phyloP scores from a whole-genome alignment of 2,797 vertebrate species.

The Macroramphosus scolopax region DNA sequence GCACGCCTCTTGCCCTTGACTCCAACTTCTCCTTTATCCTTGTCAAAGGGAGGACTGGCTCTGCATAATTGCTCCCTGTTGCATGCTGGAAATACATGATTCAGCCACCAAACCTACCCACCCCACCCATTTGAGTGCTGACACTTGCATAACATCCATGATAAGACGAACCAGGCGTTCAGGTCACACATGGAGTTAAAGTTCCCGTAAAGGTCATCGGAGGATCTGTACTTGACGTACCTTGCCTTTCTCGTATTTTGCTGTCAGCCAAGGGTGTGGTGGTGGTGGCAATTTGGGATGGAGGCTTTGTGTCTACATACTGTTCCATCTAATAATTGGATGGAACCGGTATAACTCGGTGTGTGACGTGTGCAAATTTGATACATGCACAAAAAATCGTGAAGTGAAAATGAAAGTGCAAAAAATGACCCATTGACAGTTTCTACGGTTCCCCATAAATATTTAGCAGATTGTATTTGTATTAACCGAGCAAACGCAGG shows the following conservation, averaged over 20 bases:
- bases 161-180: slow-evolving; percentile 42
- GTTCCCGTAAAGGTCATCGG: slow-evolving; percentile 31
- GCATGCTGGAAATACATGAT: slow-evolving; percentile 31
- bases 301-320: slow-evolving; percentile 11
- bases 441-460: slow-evolving; percentile 3
- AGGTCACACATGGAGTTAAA: slow-evolving; percentile 30
- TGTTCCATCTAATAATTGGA: too few relatives aligned
- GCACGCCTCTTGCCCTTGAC: slow-evolving; percentile 64
- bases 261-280: slow-evolving; percentile 6
- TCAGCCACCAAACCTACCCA: slow-evolving; percentile 2
- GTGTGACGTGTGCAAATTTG: too few relatives aligned
- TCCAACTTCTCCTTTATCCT: slow-evolving; percentile 51
- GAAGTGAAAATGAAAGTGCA: neutral
- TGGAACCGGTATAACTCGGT: too few relatives aligned
- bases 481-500: slow-evolving; percentile 39
- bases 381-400: too few relatives aligned
- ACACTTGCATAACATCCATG: slow-evolving; percentile 44
- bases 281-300: slow-evolving; percentile 7
- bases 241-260: slow-evolving; percentile 21
- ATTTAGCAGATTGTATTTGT: slow-evolving; percentile 30
- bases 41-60: slow-evolving; percentile 42
- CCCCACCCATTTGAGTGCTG: slow-evolving; percentile 14
- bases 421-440: slow-evolving; percentile 1
- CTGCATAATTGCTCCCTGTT: slow-evolving; percentile 57
- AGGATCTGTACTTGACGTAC: slow-evolving; percentile 7